phyloP scores from a whole-genome alignment of 2,888 invertebrate species.

The Acleris sparsana region DNA sequence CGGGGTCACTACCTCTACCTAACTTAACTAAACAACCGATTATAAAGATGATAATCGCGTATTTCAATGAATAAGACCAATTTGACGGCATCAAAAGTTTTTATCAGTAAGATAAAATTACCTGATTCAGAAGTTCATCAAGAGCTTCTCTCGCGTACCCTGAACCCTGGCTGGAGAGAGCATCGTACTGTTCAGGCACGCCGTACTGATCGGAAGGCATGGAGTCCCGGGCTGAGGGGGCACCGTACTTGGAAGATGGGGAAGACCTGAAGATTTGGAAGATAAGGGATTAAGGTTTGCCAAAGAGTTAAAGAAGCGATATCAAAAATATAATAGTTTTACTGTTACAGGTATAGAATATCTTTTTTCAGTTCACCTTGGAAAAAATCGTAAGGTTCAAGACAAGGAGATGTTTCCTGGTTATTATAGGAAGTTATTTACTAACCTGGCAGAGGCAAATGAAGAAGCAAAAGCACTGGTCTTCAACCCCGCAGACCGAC shows the following conservation, averaged over 20 bases:
- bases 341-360: too few relatives aligned
- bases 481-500: constrained; percentile 57
- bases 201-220: constrained; percentile 74
- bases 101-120: constrained; percentile 36
- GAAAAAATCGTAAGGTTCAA: too few relatives aligned
- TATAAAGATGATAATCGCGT: too few relatives aligned
- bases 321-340: too few relatives aligned
- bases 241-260: constrained; percentile 61
- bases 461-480: constrained; percentile 59
- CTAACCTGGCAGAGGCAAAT: constrained; percentile 63
- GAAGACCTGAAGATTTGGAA: constrained; percentile 49
- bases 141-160: constrained; percentile 60
- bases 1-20: too few relatives aligned
- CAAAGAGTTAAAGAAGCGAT: background rate
- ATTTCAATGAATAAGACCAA: too few relatives aligned
- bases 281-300: background rate
- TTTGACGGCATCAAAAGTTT: too few relatives aligned
- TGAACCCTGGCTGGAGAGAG: constrained; percentile 61
- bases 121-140: constrained; percentile 65
- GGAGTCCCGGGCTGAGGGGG: constrained; percentile 54
- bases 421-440: constrained; percentile 23
- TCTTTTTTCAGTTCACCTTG: too few relatives aligned
- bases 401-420: too few relatives aligned
- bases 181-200: constrained; percentile 76
- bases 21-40: too few relatives aligned